Conservation (phyloP, 2,888 invertebrate genomes). For the Drosophila atripex region DNA sequence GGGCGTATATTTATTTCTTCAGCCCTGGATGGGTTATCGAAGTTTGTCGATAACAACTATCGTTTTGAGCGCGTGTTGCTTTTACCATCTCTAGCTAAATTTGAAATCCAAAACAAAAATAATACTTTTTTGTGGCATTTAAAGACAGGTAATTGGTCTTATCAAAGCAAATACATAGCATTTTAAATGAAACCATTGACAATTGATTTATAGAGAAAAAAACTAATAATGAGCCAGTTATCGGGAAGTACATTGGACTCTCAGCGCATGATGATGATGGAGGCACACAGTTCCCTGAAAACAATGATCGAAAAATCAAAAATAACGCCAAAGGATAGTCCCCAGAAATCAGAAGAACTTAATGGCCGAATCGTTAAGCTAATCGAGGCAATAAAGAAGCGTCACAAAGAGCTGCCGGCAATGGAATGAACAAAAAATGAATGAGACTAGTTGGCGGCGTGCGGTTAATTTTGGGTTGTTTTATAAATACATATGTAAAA, state of each 20-base stretch:
- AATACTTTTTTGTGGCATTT: not conserved
- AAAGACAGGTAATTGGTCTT: not conserved
- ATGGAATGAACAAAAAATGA: not conserved
- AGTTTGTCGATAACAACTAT: not conserved
- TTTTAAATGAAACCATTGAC: not conserved
- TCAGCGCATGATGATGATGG: not conserved
- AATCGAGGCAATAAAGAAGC: not conserved
- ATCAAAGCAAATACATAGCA: not conserved
- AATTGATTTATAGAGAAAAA: not conserved
- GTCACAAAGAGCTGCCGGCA: not conserved
- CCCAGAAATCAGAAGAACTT: not conserved
- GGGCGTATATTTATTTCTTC: not conserved
- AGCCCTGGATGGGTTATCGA: not conserved
- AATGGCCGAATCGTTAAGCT: conserved; percentile 1
- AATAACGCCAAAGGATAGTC: not conserved
- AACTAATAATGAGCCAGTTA: not conserved
- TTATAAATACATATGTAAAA: conserved; percentile 59
- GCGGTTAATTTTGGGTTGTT: conserved; percentile 55
- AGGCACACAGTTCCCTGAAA: not conserved
- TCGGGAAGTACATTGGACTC: not conserved
- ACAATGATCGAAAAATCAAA: not conserved
- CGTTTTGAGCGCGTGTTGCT: not conserved
- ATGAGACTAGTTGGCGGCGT: conserved; percentile 7
- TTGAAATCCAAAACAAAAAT: conserved; percentile 1
- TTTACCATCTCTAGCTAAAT: conserved; percentile 4